These are phyloP conservation scores for Leptinotarsa texana DNA, from an alignment of 1,140 invertebrate genomes.

Conservation along the genomic window DNA sequence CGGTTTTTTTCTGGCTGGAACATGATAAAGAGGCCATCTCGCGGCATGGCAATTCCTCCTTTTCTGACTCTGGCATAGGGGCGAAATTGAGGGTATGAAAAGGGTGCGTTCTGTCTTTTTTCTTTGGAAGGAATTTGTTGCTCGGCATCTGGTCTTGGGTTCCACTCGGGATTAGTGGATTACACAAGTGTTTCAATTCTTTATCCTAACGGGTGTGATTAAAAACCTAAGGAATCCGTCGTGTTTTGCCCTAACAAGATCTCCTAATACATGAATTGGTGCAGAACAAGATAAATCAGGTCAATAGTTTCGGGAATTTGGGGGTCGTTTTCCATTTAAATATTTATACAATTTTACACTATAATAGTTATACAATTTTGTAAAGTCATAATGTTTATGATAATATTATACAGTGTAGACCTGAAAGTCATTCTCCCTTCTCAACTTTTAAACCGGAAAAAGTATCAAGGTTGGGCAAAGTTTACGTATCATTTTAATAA, in stretches of 20 bases:
- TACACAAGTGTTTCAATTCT: constrained; percentile 21
- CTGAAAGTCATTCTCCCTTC: too few species aligned
- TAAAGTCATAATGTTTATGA: too few species aligned
- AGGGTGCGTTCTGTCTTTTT: background rate
- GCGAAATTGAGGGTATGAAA: background rate
- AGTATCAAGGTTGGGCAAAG: too few species aligned
- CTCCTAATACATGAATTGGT: background rate
- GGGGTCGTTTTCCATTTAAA: too few species aligned
- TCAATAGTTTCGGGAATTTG: too few species aligned
- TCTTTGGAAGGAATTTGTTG: background rate
- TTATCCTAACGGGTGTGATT: constrained; percentile 15
- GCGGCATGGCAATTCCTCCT: background rate
- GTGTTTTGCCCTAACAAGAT: constrained; percentile 14
- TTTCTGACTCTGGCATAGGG: background rate
- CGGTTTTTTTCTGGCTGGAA: background rate
- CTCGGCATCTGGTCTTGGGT: constrained; percentile 3
- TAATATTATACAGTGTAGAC: too few species aligned
- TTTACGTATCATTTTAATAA: too few species aligned
- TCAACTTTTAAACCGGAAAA: too few species aligned
- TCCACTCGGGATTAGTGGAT: constrained; percentile 20
- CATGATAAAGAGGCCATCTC: background rate
- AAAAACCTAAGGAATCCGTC: constrained; percentile 6
- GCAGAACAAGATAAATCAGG: too few species aligned
- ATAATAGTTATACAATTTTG: too few species aligned
- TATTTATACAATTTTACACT: too few species aligned